Evolutionary conservation across 2,797 vertebrate genomes (phyloP).

Genomic region (Melanotaenia parkinsoni): DNA sequence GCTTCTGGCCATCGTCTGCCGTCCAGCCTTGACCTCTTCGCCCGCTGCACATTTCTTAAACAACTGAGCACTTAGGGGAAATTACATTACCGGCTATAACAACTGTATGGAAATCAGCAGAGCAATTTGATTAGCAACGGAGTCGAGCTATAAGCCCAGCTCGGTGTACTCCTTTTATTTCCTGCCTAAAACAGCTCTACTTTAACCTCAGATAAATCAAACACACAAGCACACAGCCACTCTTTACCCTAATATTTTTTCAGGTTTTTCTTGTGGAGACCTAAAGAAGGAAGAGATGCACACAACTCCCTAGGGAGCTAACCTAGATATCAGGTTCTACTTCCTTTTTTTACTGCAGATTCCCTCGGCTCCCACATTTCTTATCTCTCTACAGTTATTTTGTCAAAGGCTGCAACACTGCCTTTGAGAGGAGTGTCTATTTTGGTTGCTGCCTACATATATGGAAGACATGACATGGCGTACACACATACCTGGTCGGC

Average conservation of each 20-base stretch:
- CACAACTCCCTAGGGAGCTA: conserved; percentile 74
- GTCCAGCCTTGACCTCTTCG: conserved; percentile 79
- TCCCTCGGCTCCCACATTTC: conserved; percentile 51
- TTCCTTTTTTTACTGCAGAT: conserved; percentile 58
- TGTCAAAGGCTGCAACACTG: conserved; percentile 47
- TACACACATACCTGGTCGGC: conserved; percentile 90
- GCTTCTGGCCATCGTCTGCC: conserved; percentile 63
- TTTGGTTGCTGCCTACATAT: conserved; percentile 23
- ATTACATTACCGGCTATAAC: conserved; percentile 85
- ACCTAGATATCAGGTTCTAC: conserved; percentile 77
- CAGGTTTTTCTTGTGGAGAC: conserved; percentile 59
- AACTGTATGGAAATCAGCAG: conserved; percentile 86
- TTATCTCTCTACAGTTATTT: conserved; percentile 65
- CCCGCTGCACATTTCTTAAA: conserved; percentile 83
- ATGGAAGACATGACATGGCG: neutral
- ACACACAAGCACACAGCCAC: conserved; percentile 61
- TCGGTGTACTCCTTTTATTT: conserved; percentile 80
- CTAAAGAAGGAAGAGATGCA: conserved; percentile 61
- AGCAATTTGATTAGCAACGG: conserved; percentile 86
- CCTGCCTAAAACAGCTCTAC: conserved; percentile 79
- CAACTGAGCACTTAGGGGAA: conserved; percentile 86
- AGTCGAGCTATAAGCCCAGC: conserved; percentile 79
- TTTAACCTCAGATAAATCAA: conserved; percentile 83
- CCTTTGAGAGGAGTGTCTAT: conserved; percentile 39
- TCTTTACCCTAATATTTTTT: conserved; percentile 74